Evolutionary conservation across 2,113 vertebrate genomes (phyloP), one percentile per base, ranked within the genome.

Genomic region (Pterophyllum scalare): DNA sequence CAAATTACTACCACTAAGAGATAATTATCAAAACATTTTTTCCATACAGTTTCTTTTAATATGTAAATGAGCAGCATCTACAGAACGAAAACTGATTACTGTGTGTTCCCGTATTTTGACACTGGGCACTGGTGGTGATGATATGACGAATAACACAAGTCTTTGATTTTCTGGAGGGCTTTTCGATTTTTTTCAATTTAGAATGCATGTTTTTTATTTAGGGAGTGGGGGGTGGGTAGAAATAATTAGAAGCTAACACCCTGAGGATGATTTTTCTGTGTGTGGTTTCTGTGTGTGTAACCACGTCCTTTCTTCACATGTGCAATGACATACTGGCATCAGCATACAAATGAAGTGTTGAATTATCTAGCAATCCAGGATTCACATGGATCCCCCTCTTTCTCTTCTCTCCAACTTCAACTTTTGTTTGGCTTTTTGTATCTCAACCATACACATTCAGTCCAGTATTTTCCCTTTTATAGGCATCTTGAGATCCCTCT

Each of bases 181-280:
- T 79, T 87, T 79, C 9, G n/a, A 35, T 9, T 38, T 38, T 38
- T 38, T 38, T 38, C 35, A 38, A 84, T 88, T 85, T 74, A 35
- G 20, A 75, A 78, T 54, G 26, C 75, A 46, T 43, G 26, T 62
- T 78, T 87, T 75, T 38, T 10, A 10, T 22, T 22, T 3, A 24
- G 22, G 54, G 6, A 19, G n/a, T 19, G 20, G 72, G 19, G 35
- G 2, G 43, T 2, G 35, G 7, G 33, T 38, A 38, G 60, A 49
- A 85, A 87, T 80, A 89, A 94, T 91, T 85, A 83, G 80, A 56
- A 40, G 26, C 85, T 4, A 78, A 79, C 54, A 59, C 59, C 86
- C 85, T 17, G 0, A 17, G 70, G 86, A 57, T 61, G 59, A 77
- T 52, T 84, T 77, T 28, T 76, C 24, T n/a, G 2, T 33, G 52